Base-by-base conservation (phyloP, 2,797 vertebrate genomes). In the Mormyrus proboscirostris region DNA sequence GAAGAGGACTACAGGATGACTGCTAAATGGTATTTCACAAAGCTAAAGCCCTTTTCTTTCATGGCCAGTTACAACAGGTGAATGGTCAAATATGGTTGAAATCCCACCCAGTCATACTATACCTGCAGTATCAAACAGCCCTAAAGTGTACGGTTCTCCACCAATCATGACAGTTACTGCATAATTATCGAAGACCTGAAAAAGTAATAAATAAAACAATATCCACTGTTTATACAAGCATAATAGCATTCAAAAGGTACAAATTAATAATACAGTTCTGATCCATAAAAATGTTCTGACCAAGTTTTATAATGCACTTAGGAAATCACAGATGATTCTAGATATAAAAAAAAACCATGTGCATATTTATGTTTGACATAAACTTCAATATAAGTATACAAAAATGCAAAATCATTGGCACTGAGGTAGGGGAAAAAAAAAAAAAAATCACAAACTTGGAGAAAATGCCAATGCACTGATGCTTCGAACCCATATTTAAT, bases 161-260 rank as follows among this genome's bases (percentile, higher is more conserved):
- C 96, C 96, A 2, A 97, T 97, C 96, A 97, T 97, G 92, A 97
- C 96, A 89, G 96, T 97, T 86, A 96, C 96, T 91, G 96, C 96
- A 95, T 96, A 96, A 92, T 96, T 96, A 94, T 96, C 96, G 91
- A 96, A 96, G 90, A 97, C 96, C 96, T 97, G 92, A 89, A 49
- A 3, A 88, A 38, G 76, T 69, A 47, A 85, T n/a, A 7, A 69
- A 62, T 62, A 25, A 16, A 82, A 16, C 4, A 38, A 44, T 50
- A 44, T 29, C 14, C 5, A 16, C 12, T 85, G 25, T 4, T 41
- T 85, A 50, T 55, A 85, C 14, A 41, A 29, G 25, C 51, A 88
- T n/a, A 38, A 87, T 38, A 38, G 16, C 29, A 16, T 19, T 55
- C 51, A 57, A 41, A 19, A 62, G 29, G 47, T n/a, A 84, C 49